Percentiles rank a stretch among this genome's conserved stretches.
These are phyloP conservation scores for Caenorhabditis wallacei DNA, from an alignment of 2,888 invertebrate genomes.

Conservation along the genomic window DNA sequence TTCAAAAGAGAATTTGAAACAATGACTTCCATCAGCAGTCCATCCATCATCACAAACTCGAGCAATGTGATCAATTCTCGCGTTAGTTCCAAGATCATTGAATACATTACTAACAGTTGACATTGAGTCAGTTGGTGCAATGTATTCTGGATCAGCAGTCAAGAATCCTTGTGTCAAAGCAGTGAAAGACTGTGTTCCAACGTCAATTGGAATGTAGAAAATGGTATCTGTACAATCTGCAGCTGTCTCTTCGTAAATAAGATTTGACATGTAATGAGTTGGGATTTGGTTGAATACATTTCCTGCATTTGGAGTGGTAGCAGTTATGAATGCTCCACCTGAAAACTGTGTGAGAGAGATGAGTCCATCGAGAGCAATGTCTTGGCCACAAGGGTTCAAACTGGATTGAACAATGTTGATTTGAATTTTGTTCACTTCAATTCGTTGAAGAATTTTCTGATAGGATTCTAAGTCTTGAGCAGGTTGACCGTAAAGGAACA, in stretches of 20 bases:
- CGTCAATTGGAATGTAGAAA: conserved; percentile 76
- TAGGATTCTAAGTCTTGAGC: conserved; percentile 61
- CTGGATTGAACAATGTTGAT: conserved; percentile 71
- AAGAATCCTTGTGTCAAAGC: conserved; percentile 66
- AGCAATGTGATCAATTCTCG: conserved; percentile 69
- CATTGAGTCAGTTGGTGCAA: conserved; percentile 47
- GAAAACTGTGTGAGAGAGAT: conserved; percentile 64
- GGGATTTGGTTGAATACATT: conserved; percentile 70
- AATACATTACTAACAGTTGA: conserved; percentile 60
- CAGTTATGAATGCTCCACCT: conserved; percentile 68
- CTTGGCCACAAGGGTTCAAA: conserved; percentile 71
- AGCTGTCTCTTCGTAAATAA: conserved; percentile 67
- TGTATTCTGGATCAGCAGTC: conserved; percentile 52
- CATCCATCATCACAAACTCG: conserved; percentile 70
- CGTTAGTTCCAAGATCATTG: conserved; percentile 66
- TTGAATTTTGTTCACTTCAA: conserved; percentile 68
- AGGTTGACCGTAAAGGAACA: conserved; percentile 70
- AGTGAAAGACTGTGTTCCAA: conserved; percentile 72
- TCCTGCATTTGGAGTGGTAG: conserved; percentile 68
- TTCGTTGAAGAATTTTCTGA: conserved; percentile 61
- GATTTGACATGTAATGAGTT: conserved; percentile 65
- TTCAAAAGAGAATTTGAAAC: conserved; percentile 62
- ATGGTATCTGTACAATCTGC: conserved; percentile 66
- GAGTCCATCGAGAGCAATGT: conserved; percentile 65
- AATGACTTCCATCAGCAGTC: conserved; percentile 60